Evolutionary conservation across 1,140 invertebrate species (phyloP), one percentile per base, ranked within the genome.

Genomic region (Condylostylus longicornis): DNA sequence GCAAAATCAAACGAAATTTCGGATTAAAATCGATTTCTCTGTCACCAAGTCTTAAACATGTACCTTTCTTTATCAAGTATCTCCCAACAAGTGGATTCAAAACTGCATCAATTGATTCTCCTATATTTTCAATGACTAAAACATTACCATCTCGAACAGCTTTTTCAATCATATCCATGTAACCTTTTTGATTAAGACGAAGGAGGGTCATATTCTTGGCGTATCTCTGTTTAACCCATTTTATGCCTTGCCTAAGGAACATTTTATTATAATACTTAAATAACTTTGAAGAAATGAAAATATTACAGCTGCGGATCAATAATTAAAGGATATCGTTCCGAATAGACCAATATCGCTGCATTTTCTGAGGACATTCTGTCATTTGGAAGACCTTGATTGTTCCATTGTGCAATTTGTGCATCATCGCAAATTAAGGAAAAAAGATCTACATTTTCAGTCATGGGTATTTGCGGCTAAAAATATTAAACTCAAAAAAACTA

Each of bases 311-410:
- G 84, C 3, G 91, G 90, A 67, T 96, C 91, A 43, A 96, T 93
- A 69, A 95, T 89, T 1, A 96, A 64, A 1, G 90, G 89, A 87
- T 90, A 95, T 28, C 90, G 68, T 29, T 85, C 74, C 0, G 86
- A 88, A 59, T 83, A 87, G 2, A 77, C 79, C 12, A 95, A 65
- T 46, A 96, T 93, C 5, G 82, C 86, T 5, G 90, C 91, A 62
- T 96, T 96, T 64, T 95, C 90, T 1, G 83, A 75, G 5, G 89
- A 94, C 85, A 94, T 93, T 32, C 77, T 68, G 59, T 95, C 91
- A 37, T 75, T 81, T 4, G 91, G 90, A 30, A 96, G 59, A 4
- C 89, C 87, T 63, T 90, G 83, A 56, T 96, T 95, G 51, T 93
- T 93, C 90, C 91, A 96, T 20, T 73, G 64, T 0, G 90, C 90